Conservation (phyloP, 2,888 invertebrate genomes). For the Patella depressa region DNA sequence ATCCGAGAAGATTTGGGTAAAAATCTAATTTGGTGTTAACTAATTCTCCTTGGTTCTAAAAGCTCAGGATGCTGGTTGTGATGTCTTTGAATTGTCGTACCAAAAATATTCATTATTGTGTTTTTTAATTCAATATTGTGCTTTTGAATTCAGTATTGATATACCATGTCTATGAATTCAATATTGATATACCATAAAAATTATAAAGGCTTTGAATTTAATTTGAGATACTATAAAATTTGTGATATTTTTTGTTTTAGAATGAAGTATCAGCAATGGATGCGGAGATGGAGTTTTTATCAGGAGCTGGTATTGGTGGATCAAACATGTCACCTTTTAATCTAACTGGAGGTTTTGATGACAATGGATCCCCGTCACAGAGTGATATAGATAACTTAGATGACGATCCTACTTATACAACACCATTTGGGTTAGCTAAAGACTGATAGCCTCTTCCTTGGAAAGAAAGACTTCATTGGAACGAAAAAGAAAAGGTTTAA, state of each 20-base stretch:
- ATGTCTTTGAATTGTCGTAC: too few relatives aligned
- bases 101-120: too few relatives aligned
- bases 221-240: not conserved
- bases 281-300: slow-evolving; percentile 61
- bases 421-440: not conserved
- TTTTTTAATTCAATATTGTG: too few relatives aligned
- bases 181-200: not conserved
- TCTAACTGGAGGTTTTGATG: slow-evolving; percentile 62
- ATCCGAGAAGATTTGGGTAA: too few relatives aligned
- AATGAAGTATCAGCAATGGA: slow-evolving; percentile 46
- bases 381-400: slow-evolving; percentile 59
- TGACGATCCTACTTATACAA: slow-evolving; percentile 29
- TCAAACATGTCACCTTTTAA: slow-evolving; percentile 59
- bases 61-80: too few relatives aligned
- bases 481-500: too few relatives aligned
- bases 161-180: too few relatives aligned
- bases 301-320: slow-evolving; percentile 56
- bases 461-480: too few relatives aligned
- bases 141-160: too few relatives aligned
- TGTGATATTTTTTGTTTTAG: slow-evolving; percentile 5
- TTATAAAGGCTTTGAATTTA: not conserved
- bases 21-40: too few relatives aligned
- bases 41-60: too few relatives aligned
- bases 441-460: too few relatives aligned
- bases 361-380: slow-evolving; percentile 46